Conservation (phyloP, 2,888 invertebrate genomes). For the Arctia plantaginis region DNA sequence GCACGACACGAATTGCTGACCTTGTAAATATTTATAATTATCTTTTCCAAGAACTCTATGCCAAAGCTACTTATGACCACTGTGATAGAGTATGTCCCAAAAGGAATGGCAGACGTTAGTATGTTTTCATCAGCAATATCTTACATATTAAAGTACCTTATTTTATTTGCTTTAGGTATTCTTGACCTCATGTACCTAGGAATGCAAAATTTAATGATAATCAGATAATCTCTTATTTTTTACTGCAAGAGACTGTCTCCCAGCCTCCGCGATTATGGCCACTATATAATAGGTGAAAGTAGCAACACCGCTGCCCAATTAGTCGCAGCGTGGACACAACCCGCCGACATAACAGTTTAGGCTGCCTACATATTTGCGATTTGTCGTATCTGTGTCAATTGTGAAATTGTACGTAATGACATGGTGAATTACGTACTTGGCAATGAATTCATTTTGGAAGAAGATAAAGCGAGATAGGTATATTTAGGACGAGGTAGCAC, state of each 20-base stretch:
- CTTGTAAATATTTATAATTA: neutral
- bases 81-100: neutral
- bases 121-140: no score
- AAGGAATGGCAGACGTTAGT: no score
- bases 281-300: constrained; percentile 45
- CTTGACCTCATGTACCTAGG: no score
- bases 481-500: no score
- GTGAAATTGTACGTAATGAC: constrained; percentile 16
- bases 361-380: constrained; percentile 31
- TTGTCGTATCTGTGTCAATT: constrained; percentile 19
- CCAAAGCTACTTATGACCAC: neutral
- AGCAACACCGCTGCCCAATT: constrained; percentile 51
- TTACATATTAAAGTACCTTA: no score
- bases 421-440: neutral
- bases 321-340: constrained; percentile 41
- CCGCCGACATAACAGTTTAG: constrained; percentile 33
- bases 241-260: constrained; percentile 2
- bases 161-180: no score
- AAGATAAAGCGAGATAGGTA: neutral
- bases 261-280: constrained; percentile 31
- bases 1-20: no score
- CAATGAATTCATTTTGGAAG: neutral
- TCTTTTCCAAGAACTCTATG: neutral
- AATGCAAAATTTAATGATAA: no score
- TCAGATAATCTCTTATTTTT: no score